phyloP scores from a whole-genome alignment of 1,140 invertebrate species.

The Nebria ingens region DNA sequence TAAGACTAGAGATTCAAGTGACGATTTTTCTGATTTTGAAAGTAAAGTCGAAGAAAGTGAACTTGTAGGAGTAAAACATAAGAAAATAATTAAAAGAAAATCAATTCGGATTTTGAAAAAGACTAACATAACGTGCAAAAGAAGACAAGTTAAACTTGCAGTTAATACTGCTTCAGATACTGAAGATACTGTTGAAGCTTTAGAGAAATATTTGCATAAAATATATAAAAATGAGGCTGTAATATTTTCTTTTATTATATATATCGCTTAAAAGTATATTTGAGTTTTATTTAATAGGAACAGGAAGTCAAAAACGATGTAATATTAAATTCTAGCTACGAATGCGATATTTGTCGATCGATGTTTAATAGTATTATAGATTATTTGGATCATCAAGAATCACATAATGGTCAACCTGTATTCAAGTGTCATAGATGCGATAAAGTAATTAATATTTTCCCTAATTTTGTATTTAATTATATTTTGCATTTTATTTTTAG shows the following conservation, averaged over 20 bases:
- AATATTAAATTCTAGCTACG: constrained; percentile 7
- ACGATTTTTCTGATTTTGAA: neutral
- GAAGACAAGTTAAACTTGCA: too few relatives aligned
- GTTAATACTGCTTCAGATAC: too few relatives aligned
- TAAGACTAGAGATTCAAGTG: neutral
- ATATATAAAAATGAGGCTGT: neutral
- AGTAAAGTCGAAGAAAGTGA: neutral
- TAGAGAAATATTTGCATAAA: neutral
- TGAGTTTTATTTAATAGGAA: too few relatives aligned
- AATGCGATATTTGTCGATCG: constrained; percentile 18
- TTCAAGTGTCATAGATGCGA: constrained; percentile 21
- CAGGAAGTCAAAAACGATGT: neutral
- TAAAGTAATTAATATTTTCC: constrained; percentile 13
- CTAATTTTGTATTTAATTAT: neutral
- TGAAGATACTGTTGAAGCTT: neutral
- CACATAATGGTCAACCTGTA: constrained; percentile 18
- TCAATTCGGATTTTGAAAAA: neutral
- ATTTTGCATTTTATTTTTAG: constrained; percentile 14
- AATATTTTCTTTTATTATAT: constrained; percentile 4
- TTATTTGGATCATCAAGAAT: constrained; percentile 20
- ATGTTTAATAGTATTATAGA: constrained; percentile 18
- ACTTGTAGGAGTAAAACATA: neutral
- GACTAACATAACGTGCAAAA: neutral
- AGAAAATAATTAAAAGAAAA: neutral
- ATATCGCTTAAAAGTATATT: neutral